These are phyloP conservation scores for Amphiprion percula DNA, from an alignment of 2,113 vertebrate species.

Conservation along the genomic window DNA sequence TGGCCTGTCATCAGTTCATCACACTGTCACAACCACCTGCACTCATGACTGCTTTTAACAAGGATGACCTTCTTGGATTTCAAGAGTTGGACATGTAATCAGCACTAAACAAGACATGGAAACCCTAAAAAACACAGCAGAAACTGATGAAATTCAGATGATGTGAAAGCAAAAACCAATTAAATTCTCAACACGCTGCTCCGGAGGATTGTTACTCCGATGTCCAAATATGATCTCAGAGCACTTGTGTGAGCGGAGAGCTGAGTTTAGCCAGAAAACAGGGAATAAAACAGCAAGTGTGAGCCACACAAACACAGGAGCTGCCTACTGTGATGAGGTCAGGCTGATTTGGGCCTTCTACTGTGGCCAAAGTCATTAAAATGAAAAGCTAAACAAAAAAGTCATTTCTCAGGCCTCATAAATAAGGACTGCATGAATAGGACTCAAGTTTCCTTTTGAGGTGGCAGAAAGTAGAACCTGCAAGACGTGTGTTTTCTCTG, in stretches of 20 bases:
- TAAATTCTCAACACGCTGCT: conserved; percentile 47
- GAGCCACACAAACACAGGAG: conserved; percentile 66
- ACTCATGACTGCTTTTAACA: conserved; percentile 21
- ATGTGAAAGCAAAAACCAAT: conserved; percentile 45
- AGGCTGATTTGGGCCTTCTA: conserved; percentile 44
- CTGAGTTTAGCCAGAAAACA: conserved; percentile 47
- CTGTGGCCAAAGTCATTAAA: conserved; percentile 58
- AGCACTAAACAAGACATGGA: conserved; percentile 35
- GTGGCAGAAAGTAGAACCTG: conserved; percentile 22
- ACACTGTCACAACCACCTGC: conserved; percentile 50
- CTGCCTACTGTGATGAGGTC: conserved; percentile 57
- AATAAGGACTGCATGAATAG: conserved; percentile 60
- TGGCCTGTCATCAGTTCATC: not conserved
- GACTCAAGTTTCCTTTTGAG: conserved; percentile 33
- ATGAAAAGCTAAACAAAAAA: conserved; percentile 49
- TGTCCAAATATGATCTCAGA: conserved; percentile 75
- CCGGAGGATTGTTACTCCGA: conserved; percentile 51
- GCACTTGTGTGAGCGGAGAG: conserved; percentile 33
- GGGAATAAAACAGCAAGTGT: conserved; percentile 65
- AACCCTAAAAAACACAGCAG: conserved; percentile 11
- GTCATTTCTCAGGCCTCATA: conserved; percentile 53
- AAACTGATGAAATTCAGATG: conserved; percentile 29
- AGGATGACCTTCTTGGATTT: conserved; percentile 61
- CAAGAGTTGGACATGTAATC: conserved; percentile 33
- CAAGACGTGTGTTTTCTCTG: conserved; percentile 22